phyloP scores from a whole-genome alignment of 1,140 invertebrate genomes.

The Bombus terrestris region DNA sequence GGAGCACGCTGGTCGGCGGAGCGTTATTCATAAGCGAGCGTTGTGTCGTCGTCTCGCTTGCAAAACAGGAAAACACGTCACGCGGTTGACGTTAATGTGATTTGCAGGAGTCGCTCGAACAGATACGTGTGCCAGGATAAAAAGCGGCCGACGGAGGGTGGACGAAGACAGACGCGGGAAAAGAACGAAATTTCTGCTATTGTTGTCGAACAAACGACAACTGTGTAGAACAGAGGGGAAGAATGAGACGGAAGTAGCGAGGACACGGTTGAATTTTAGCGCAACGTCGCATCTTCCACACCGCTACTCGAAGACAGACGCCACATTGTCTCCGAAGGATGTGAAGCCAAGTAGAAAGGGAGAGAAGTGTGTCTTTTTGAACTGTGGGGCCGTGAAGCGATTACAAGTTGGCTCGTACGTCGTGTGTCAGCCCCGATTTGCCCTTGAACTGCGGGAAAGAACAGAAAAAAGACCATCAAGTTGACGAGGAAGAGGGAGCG shows the following conservation, averaged over 20 bases:
- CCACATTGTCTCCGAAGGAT: slow-evolving; percentile 66
- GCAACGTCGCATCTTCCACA: slow-evolving; percentile 70
- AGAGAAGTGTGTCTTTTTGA: slow-evolving; percentile 13
- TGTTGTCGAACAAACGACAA: slow-evolving; percentile 29
- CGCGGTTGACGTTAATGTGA: slow-evolving; percentile 71
- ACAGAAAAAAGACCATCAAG: too few species aligned
- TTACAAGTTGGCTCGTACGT: slow-evolving; percentile 34
- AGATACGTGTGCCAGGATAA: slow-evolving; percentile 12
- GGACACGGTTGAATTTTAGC: slow-evolving; percentile 64
- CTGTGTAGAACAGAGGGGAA: background rate
- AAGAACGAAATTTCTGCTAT: slow-evolving; percentile 35
- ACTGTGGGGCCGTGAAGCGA: slow-evolving; percentile 27
- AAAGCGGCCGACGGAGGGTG: background rate
- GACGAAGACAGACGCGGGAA: background rate
- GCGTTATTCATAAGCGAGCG: slow-evolving; percentile 30
- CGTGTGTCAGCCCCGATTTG: slow-evolving; percentile 9
- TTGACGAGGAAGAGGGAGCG: too few species aligned
- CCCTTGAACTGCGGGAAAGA: background rate
- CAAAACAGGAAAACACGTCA: slow-evolving; percentile 75
- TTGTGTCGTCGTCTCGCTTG: slow-evolving; percentile 52
- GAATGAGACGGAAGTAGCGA: background rate
- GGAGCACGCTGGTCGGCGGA: background rate
- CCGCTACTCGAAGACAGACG: slow-evolving; percentile 63
- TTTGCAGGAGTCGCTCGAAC: slow-evolving; percentile 68
- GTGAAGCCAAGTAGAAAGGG: slow-evolving; percentile 14